Percentiles rank a stretch among this genome's conserved stretches.
phyloP scores from a whole-genome alignment of 2,888 invertebrate genomes.

The Acleris emargana region DNA sequence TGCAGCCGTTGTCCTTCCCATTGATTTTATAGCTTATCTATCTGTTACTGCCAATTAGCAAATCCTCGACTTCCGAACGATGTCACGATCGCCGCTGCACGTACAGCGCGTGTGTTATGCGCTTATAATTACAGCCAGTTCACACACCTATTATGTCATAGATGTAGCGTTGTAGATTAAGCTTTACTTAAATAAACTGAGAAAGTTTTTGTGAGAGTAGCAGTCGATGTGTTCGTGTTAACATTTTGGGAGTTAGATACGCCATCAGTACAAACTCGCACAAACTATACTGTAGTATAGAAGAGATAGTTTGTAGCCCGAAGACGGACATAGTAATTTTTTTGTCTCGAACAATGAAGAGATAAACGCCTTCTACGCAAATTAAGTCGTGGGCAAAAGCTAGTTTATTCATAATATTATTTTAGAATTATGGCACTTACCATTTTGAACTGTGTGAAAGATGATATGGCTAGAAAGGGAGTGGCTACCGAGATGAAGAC shows the following conservation, averaged over 20 bases:
- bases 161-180: slow-evolving; percentile 24
- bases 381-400: too few species aligned
- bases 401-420: too few species aligned
- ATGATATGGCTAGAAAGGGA: too few species aligned
- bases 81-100: slow-evolving; percentile 65
- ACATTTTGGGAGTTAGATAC: neutral
- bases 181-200: slow-evolving; percentile 13
- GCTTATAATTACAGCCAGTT: slow-evolving; percentile 50
- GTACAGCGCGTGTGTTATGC: slow-evolving; percentile 60
- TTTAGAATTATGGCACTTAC: too few species aligned
- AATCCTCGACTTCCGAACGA: slow-evolving; percentile 61
- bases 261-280: neutral
- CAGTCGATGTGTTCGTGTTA: neutral
- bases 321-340: too few species aligned
- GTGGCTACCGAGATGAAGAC: too few species aligned
- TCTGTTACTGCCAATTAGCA: slow-evolving; percentile 78
- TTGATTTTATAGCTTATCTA: slow-evolving; percentile 80
- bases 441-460: too few species aligned
- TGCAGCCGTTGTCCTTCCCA: slow-evolving; percentile 80
- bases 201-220: slow-evolving; percentile 7
- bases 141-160: slow-evolving; percentile 49
- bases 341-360: too few species aligned
- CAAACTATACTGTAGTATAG: too few species aligned
- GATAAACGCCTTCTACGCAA: too few species aligned
- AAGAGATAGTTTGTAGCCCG: too few species aligned